A percentile compares a stretch with the other conserved stretches of the same genome.
These are phyloP conservation scores for Chaetura pelagica DNA, from an alignment of 2,113 vertebrate genomes.

Conservation along the genomic window DNA sequence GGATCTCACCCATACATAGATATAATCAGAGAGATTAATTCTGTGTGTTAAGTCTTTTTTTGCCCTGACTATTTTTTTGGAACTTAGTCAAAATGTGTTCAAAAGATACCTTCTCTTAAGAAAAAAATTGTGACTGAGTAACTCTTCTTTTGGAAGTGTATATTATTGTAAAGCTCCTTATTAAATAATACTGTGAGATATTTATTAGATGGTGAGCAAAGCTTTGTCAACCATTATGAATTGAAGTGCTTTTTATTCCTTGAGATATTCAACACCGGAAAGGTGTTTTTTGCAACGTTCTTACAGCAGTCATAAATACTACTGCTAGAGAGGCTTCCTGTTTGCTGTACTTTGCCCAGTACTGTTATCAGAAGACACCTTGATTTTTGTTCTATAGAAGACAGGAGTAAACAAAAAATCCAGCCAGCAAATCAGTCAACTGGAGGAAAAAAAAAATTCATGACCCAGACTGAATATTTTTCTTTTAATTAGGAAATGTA, in stretches of 20 bases:
- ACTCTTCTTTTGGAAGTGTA: background rate
- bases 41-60: background rate
- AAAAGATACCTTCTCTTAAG: background rate
- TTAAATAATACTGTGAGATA: background rate
- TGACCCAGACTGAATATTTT: background rate
- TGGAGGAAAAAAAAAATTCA: too few species aligned
- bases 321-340: conserved; percentile 5
- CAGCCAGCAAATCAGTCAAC: background rate
- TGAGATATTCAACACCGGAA: background rate
- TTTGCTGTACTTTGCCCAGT: background rate
- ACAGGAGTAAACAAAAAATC: background rate
- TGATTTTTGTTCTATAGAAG: background rate
- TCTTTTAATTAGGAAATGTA: background rate
- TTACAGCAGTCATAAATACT: background rate
- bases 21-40: background rate
- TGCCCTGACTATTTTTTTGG: background rate
- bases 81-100: background rate
- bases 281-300: background rate
- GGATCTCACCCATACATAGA: background rate
- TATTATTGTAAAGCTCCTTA: background rate
- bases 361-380: background rate
- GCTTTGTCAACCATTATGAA: background rate
- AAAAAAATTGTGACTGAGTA: background rate
- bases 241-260: background rate
- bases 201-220: background rate